phyloP scores from a whole-genome alignment of 2,797 vertebrate genomes.

The Pangasius macronema region DNA sequence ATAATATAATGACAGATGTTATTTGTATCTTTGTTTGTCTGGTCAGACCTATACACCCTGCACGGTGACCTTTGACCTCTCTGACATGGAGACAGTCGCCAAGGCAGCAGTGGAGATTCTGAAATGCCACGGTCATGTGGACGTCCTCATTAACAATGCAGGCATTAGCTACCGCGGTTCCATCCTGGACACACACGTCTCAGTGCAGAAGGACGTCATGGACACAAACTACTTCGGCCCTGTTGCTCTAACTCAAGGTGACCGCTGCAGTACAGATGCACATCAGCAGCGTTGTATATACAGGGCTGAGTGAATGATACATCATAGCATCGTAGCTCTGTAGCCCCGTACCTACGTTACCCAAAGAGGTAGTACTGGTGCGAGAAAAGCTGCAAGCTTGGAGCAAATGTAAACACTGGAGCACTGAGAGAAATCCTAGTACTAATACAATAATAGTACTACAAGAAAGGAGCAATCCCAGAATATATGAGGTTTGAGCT shows the following conservation, averaged over 20 bases:
- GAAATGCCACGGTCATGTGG: conserved; percentile 81
- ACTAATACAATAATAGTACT: background rate
- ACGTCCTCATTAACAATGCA: conserved; percentile 93
- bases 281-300: background rate
- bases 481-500: background rate
- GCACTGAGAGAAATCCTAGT: background rate
- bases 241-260: conserved; percentile 96
- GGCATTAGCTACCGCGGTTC: conserved; percentile 93
- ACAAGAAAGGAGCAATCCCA: background rate
- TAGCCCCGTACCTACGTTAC: background rate
- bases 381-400: background rate
- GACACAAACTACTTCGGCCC: conserved; percentile 97
- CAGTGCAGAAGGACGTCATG: conserved; percentile 91
- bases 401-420: background rate
- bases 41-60: conserved; percentile 75
- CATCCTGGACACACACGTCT: conserved; percentile 81
- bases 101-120: conserved; percentile 84
- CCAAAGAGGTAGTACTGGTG: background rate
- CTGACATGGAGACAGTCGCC: conserved; percentile 69
- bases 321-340: background rate
- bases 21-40: background rate
- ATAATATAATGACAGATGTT: background rate
- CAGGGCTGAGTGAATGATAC: background rate
- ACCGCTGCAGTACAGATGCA: conserved; percentile 15
- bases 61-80: conserved; percentile 85